These are phyloP conservation scores for Epinotia demarniana DNA, from an alignment of 2,888 invertebrate genomes.

Conservation along the genomic window DNA sequence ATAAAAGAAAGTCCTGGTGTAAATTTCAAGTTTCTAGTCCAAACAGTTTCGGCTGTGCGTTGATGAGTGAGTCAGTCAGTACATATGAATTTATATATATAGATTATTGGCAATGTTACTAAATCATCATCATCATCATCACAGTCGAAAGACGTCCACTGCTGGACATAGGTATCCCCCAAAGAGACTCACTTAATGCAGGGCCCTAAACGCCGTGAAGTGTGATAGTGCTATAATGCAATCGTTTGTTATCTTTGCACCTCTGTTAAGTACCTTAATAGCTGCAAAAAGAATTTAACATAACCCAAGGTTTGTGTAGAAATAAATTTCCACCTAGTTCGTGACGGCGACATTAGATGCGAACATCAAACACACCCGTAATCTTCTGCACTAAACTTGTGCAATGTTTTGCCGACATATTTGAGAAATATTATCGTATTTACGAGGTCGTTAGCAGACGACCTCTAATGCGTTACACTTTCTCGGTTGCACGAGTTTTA, in stretches of 20 bases:
- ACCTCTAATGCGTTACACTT: constrained; percentile 35
- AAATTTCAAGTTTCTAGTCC: no score
- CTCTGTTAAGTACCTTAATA: constrained; percentile 1
- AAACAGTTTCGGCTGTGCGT: no score
- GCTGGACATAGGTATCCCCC: no score
- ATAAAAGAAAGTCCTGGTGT: no score
- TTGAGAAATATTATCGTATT: constrained; percentile 42
- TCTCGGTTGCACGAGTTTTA: constrained; percentile 10
- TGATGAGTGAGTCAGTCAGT: no score
- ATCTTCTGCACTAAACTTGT: constrained; percentile 26
- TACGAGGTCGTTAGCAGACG: constrained; percentile 41
- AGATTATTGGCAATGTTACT: no score
- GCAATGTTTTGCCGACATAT: constrained; percentile 36
- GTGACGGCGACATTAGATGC: constrained; percentile 41
- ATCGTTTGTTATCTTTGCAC: background rate
- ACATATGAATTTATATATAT: no score
- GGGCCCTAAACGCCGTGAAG: background rate
- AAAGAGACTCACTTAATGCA: no score
- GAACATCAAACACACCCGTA: constrained; percentile 27
- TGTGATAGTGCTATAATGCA: background rate
- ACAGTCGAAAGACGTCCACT: no score
- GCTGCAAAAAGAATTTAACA: constrained; percentile 17
- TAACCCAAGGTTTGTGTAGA: constrained; percentile 33
- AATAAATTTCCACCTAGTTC: constrained; percentile 27
- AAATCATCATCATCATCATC: no score